phyloP scores from a whole-genome alignment of 2,113 vertebrate species.

The Chitala chitala region DNA sequence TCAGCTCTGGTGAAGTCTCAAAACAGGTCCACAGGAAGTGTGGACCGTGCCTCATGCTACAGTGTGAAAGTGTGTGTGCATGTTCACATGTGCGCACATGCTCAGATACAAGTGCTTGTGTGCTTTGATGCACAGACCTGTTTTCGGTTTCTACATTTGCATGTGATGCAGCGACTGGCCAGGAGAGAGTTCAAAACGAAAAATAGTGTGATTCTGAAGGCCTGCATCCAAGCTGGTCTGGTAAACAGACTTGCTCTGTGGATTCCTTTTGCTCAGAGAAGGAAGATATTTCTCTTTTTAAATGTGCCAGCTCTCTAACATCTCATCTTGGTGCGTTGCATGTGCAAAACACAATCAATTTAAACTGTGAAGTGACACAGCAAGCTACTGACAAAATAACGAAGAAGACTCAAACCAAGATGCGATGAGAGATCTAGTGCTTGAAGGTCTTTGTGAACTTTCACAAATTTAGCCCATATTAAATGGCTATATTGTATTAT shows the following conservation, averaged over 20 bases:
- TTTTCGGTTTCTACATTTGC: neutral
- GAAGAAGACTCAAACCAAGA: neutral
- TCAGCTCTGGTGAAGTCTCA: too few relatives aligned
- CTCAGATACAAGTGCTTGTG: too few relatives aligned
- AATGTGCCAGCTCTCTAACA: neutral
- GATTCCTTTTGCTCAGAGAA: too few relatives aligned
- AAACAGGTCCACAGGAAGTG: too few relatives aligned
- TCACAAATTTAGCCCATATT: neutral
- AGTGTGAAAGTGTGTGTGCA: too few relatives aligned
- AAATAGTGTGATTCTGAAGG: too few relatives aligned
- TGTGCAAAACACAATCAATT: slow-evolving; percentile 17
- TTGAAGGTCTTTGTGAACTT: neutral
- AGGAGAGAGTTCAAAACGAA: neutral
- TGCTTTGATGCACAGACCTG: neutral
- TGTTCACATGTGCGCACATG: too few relatives aligned
- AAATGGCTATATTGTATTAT: too few relatives aligned
- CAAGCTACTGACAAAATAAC: neutral
- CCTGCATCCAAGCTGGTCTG: too few relatives aligned
- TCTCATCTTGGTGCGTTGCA: neutral
- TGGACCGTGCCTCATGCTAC: too few relatives aligned
- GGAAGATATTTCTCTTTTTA: too few relatives aligned
- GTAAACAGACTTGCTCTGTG: too few relatives aligned
- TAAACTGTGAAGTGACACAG: neutral
- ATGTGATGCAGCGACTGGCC: neutral
- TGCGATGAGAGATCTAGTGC: neutral